These are phyloP conservation scores for Rhinatrema bivittatum DNA, from an alignment of 2,797 vertebrate genomes.

Conservation along the genomic window DNA sequence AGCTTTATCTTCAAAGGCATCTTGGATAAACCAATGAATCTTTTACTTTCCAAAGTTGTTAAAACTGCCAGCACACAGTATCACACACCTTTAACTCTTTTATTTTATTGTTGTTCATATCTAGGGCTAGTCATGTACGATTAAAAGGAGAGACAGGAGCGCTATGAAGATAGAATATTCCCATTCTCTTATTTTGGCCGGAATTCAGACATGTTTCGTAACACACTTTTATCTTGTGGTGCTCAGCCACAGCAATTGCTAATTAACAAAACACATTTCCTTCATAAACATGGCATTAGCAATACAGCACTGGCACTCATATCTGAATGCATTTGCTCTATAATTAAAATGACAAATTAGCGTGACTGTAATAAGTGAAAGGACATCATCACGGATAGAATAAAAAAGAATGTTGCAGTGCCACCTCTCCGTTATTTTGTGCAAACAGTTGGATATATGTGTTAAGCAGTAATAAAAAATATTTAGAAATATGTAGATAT, in stretches of 20 bases:
- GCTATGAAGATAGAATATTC: constrained; percentile 31
- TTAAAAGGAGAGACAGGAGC: constrained; percentile 18
- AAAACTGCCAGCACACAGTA: constrained; percentile 15
- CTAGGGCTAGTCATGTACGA: constrained; percentile 19
- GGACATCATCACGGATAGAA: no score
- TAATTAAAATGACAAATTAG: no score
- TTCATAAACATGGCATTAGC: constrained; percentile 29
- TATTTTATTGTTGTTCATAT: constrained; percentile 31
- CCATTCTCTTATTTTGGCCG: constrained; percentile 40
- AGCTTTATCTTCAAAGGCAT: no score
- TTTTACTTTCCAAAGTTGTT: neutral
- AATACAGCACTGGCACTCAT: constrained; percentile 18
- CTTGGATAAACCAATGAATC: no score
- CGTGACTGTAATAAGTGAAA: no score
- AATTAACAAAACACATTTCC: constrained; percentile 51
- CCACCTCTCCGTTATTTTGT: no score
- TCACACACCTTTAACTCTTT: constrained; percentile 26
- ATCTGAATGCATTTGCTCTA: constrained; percentile 14
- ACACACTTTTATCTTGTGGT: constrained; percentile 42
- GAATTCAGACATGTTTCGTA: constrained; percentile 31
- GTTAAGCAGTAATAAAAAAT: no score
- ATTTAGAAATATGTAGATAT: no score
- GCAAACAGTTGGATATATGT: no score
- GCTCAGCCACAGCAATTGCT: constrained; percentile 50
- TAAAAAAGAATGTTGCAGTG: no score